Evolutionary conservation across 2,888 invertebrate species (phyloP).

Genomic region (Lymantria monacha): DNA sequence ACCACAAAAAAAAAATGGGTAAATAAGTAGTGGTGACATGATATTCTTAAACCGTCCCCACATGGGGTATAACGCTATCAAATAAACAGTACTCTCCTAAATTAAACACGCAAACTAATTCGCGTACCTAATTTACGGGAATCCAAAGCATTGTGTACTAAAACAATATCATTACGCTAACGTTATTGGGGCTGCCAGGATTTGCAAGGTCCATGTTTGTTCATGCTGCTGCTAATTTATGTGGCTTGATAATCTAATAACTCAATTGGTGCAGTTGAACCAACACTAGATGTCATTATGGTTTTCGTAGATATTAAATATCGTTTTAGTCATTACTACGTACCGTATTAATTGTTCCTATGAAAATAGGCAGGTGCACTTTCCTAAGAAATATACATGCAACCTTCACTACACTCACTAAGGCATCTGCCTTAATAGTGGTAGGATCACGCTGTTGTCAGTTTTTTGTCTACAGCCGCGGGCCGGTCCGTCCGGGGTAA

Average conservation of each 20-base stretch:
- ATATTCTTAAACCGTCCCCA: constrained; percentile 1
- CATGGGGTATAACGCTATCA: constrained; percentile 12
- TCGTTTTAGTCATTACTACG: too few relatives aligned
- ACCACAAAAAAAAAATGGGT: too few relatives aligned
- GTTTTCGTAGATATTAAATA: too few relatives aligned
- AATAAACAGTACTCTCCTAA: constrained; percentile 15
- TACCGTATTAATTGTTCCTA: too few relatives aligned
- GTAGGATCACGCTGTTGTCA: too few relatives aligned
- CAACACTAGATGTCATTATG: not conserved
- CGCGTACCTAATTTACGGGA: constrained; percentile 31
- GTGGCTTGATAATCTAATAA: constrained; percentile 7
- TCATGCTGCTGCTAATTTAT: constrained; percentile 13
- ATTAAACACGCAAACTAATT: constrained; percentile 36
- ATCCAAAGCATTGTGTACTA: constrained; percentile 27
- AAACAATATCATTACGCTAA: constrained; percentile 34
- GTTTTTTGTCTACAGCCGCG: too few relatives aligned
- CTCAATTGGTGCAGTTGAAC: not conserved
- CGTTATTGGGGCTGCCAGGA: constrained; percentile 20
- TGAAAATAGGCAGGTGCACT: too few relatives aligned
- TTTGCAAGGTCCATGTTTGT: constrained; percentile 19
- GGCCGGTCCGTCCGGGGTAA: too few relatives aligned
- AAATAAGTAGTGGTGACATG: too few relatives aligned
- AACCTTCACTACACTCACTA: too few relatives aligned
- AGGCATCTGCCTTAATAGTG: too few relatives aligned
- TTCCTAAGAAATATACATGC: too few relatives aligned